Percentiles rank a stretch among this genome's conserved stretches.
These are phyloP conservation scores for Tadarida brasiliensis DNA, from an alignment of 2,797 vertebrate genomes.

Conservation along the genomic window DNA sequence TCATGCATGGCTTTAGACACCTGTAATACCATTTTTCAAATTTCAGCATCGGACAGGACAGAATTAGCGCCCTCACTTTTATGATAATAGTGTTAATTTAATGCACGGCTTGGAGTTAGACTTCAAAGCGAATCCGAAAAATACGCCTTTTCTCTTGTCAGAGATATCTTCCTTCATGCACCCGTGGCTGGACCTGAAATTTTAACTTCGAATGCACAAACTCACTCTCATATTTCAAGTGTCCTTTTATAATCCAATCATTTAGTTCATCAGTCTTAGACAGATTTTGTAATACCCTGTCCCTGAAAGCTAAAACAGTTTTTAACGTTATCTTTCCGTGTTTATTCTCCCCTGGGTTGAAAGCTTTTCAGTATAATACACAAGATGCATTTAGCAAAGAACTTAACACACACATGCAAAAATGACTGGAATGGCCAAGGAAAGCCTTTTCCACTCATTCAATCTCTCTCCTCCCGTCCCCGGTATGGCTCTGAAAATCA, in stretches of 20 bases:
- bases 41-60: conserved; percentile 71
- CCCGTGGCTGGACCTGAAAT: conserved; percentile 82
- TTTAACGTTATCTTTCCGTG: conserved; percentile 76
- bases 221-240: conserved; percentile 72
- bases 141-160: conserved; percentile 80
- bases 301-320: conserved; percentile 71
- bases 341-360: conserved; percentile 70
- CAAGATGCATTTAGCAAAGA: conserved; percentile 50
- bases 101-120: conserved; percentile 90
- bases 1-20: conserved; percentile 79
- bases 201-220: conserved; percentile 83
- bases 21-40: conserved; percentile 82
- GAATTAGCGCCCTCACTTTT: conserved; percentile 88
- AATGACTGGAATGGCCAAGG: conserved; percentile 6
- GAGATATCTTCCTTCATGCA: conserved; percentile 80
- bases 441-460: conserved; percentile 41
- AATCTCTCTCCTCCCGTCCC: neutral
- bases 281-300: conserved; percentile 77
- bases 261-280: conserved; percentile 81
- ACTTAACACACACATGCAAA: conserved; percentile 72
- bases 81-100: conserved; percentile 91
- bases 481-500: conserved; percentile 22
- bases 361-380: conserved; percentile 50
- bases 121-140: conserved; percentile 90
- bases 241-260: conserved; percentile 82